Evolutionary conservation across 2,888 invertebrate genomes (phyloP).

Genomic region (Caenorhabditis sp.): DNA sequence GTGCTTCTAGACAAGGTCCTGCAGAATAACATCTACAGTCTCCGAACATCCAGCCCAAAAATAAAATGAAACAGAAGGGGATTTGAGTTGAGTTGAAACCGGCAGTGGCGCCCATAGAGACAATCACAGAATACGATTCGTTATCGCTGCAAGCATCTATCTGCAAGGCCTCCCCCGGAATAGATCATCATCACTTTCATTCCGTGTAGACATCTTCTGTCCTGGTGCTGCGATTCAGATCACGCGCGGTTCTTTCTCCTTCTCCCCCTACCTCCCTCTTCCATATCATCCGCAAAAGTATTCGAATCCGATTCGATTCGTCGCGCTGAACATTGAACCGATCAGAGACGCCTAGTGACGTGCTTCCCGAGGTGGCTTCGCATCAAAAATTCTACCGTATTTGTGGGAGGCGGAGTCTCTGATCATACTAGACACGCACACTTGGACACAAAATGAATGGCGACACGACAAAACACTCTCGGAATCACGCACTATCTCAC

Average conservation of each 20-base stretch:
- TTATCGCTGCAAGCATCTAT: conserved; percentile 46
- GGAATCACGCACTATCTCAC: conserved; percentile 16
- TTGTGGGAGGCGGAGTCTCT: conserved; percentile 19
- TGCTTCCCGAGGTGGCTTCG: conserved; percentile 4
- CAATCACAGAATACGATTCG: conserved; percentile 24
- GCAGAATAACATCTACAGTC: too few species aligned
- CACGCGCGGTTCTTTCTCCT: conserved; percentile 14
- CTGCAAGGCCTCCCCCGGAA: conserved; percentile 31
- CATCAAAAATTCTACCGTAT: conserved; percentile 45
- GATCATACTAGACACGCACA: conserved; percentile 45
- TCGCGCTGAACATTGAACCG: conserved; percentile 38
- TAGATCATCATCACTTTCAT: conserved; percentile 25
- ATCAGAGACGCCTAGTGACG: conserved; percentile 17
- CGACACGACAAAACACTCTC: conserved; percentile 41
- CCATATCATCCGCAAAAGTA: conserved; percentile 12
- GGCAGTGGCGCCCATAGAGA: conserved; percentile 12
- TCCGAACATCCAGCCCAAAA: too few species aligned
- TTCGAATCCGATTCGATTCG: conserved; percentile 4
- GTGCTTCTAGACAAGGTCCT: too few species aligned
- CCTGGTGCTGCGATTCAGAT: conserved; percentile 19
- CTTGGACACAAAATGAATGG: conserved; percentile 21
- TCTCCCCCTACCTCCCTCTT: neutral
- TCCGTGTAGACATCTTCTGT: conserved; percentile 7
- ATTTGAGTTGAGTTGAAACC: too few species aligned
- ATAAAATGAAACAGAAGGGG: too few species aligned